phyloP scores from a whole-genome alignment of 2,113 vertebrate genomes.

The human (Homo sapiens) region GRCh38 chr20:4765501-4766000 shows the following conservation, averaged over 20 bases:
- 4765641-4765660: neutral
- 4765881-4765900: neutral
- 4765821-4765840: neutral
- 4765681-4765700: neutral
- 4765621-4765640: neutral
- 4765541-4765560: neutral
- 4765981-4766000: neutral
- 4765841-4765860: neutral
- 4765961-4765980: neutral
- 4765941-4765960: neutral
- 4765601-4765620: neutral
- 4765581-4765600: neutral
- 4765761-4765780: neutral
- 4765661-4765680: neutral
- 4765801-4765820: neutral
- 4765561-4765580: neutral
- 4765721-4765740: neutral
- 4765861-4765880: neutral
- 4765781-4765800: neutral
- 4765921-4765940: neutral
- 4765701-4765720: neutral
- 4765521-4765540: neutral
- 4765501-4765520: accelerated
- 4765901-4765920: neutral
- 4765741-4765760: neutral